Evolutionary conservation across 37 sponge, comb jelly and placozoan genomes (phyloP).

Genomic region (Lycopodina hypogea): DNA sequence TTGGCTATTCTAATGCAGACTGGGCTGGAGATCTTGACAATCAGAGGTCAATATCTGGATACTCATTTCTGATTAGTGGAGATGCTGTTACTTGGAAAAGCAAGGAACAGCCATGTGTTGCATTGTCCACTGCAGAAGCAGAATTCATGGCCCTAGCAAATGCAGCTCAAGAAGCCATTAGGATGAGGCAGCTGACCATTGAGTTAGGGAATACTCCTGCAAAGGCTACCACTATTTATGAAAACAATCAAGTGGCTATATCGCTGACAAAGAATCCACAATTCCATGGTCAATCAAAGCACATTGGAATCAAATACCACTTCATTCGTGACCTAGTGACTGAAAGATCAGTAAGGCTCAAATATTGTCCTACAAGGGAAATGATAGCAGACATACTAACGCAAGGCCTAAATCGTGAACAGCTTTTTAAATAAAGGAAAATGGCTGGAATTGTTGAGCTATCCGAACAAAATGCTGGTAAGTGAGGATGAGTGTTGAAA

Average conservation of each 20-base stretch:
- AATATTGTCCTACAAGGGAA: conserved; percentile 46
- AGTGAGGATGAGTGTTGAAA: conserved; percentile 20
- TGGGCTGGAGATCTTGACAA: conserved; percentile 29
- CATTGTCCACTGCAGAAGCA: conserved; percentile 18
- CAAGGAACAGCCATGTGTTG: conserved; percentile 28
- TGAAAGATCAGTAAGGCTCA: conserved; percentile 1
- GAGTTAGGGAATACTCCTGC: too few relatives aligned
- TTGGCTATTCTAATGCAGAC: conserved; percentile 33
- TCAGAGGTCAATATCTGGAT: conserved; percentile 30
- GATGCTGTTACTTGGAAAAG: conserved; percentile 32
- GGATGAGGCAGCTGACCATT: neutral
- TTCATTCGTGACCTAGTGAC: conserved; percentile 32
- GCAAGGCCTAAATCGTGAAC: conserved; percentile 28
- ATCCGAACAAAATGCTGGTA: neutral
- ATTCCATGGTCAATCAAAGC: conserved; percentile 37
- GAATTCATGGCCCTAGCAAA: conserved; percentile 12
- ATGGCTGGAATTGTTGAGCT: conserved; percentile 17
- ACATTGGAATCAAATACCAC: conserved; percentile 45
- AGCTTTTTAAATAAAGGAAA: conserved; percentile 18
- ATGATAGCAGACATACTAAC: conserved; percentile 53
- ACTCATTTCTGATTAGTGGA: conserved; percentile 8
- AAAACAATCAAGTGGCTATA: neutral
- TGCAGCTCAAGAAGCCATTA: conserved; percentile 6
- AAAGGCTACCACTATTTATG: neutral
- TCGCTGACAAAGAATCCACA: conserved; percentile 29